A percentile compares a stretch with the other conserved stretches of the same genome.
These are phyloP conservation scores for Microctonus hyperodae DNA, from an alignment of 2,888 invertebrate genomes.

Conservation along the genomic window DNA sequence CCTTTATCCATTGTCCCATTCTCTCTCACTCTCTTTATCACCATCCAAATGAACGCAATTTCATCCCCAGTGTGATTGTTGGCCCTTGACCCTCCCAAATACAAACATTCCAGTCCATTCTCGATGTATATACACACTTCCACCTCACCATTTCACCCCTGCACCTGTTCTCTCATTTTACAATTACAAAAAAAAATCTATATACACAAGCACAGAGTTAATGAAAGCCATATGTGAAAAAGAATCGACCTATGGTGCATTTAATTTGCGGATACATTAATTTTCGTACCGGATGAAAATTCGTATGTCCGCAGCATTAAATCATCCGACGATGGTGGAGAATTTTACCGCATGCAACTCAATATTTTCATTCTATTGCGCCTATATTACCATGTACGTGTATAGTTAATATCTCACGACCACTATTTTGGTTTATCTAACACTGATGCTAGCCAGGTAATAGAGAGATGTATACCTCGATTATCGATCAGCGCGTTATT, in stretches of 20 bases:
- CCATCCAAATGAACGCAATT: conserved; percentile 30
- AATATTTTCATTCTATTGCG: not conserved
- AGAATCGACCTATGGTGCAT: conserved; percentile 30
- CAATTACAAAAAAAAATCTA: conserved; percentile 1
- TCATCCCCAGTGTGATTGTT: conserved; percentile 13
- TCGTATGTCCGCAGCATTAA: conserved; percentile 4
- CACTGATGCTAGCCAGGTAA: conserved; percentile 16
- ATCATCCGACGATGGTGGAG: conserved; percentile 14
- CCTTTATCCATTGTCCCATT: not conserved
- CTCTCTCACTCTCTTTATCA: not conserved
- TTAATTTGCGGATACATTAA: conserved; percentile 34
- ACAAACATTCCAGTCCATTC: conserved; percentile 15
- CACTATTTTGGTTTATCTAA: conserved; percentile 4
- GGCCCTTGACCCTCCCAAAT: conserved; percentile 23
- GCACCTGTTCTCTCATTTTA: conserved; percentile 6
- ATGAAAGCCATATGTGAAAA: conserved; percentile 22
- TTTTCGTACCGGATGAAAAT: conserved; percentile 23
- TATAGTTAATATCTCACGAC: not conserved
- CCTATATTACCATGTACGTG: not conserved
- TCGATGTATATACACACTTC: not conserved
- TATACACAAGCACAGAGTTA: conserved; percentile 22
- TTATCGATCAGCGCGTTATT: conserved; percentile 34
- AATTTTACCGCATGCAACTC: conserved; percentile 5
- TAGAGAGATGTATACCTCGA: conserved; percentile 29
- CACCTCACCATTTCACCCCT: not conserved